Conservation (phyloP, 2,888 invertebrate species). For the Acleris sparsana region DNA sequence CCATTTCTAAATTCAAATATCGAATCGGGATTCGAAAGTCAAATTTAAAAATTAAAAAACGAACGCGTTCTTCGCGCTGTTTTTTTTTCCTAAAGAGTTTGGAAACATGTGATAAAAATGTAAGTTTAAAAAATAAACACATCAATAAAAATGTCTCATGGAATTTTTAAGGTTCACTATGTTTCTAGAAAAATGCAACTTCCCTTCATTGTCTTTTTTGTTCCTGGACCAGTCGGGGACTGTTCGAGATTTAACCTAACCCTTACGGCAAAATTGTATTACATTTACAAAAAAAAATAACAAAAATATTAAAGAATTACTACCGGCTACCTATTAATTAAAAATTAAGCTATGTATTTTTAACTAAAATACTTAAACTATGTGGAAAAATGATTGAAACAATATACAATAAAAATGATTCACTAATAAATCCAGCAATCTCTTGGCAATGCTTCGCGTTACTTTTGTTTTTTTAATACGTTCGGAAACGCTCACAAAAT, state of each 20-base stretch:
- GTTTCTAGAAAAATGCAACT: conserved; percentile 73
- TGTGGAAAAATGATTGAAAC: conserved; percentile 81
- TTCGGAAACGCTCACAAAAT: conserved; percentile 39
- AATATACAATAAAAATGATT: conserved; percentile 83
- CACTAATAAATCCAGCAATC: conserved; percentile 75
- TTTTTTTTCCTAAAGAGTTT: conserved; percentile 43
- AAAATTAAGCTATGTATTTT: conserved; percentile 75
- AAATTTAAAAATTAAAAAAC: conserved; percentile 43
- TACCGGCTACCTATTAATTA: conserved; percentile 79
- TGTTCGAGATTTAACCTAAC: conserved; percentile 73
- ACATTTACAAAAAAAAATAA: conserved; percentile 78
- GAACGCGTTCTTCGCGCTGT: conserved; percentile 38
- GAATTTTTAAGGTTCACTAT: conserved; percentile 55
- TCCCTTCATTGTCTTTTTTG: conserved; percentile 81
- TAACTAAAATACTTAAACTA: conserved; percentile 81
- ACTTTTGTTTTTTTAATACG: conserved; percentile 35
- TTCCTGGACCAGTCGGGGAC: conserved; percentile 72
- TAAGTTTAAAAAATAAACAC: conserved; percentile 23
- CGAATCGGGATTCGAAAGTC: conserved; percentile 48
- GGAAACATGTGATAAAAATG: conserved; percentile 33
- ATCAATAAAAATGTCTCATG: conserved; percentile 45
- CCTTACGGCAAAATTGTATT: conserved; percentile 72
- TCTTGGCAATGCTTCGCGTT: conserved; percentile 48
- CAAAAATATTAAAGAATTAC: conserved; percentile 81
- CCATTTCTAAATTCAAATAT: conserved; percentile 49